phyloP scores from a whole-genome alignment of 2,797 vertebrate genomes.

The Poeciliopsis infans region DNA sequence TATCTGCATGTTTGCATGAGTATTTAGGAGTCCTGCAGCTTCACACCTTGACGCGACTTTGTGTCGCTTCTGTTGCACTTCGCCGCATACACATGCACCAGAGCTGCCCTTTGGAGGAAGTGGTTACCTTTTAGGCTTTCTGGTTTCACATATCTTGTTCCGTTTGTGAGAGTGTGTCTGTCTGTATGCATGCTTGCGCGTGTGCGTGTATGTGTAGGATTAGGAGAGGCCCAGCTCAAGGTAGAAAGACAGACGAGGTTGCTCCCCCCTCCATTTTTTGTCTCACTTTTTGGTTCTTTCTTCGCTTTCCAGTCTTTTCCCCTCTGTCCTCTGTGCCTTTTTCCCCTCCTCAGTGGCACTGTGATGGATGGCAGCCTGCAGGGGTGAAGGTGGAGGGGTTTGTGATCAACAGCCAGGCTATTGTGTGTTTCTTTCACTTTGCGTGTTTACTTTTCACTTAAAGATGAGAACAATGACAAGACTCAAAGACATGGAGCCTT shows the following conservation, averaged over 20 bases:
- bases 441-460: neutral
- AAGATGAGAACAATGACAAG: neutral
- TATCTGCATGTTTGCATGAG: neutral
- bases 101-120: slow-evolving; percentile 59
- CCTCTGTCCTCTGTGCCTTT: slow-evolving; percentile 19
- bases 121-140: slow-evolving; percentile 69
- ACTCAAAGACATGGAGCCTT: neutral
- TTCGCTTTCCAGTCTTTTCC: slow-evolving; percentile 34
- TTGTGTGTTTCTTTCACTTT: slow-evolving; percentile 7
- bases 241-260: slow-evolving; percentile 61
- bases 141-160: slow-evolving; percentile 63
- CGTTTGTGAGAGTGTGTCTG: slow-evolving; percentile 16
- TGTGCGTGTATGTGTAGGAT: slow-evolving; percentile 28
- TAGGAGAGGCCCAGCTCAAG: slow-evolving; percentile 68
- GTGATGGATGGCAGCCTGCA: slow-evolving; percentile 76
- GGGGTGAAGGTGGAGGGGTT: slow-evolving; percentile 73
- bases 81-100: slow-evolving; percentile 24
- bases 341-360: slow-evolving; percentile 54
- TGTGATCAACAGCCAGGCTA: slow-evolving; percentile 63
- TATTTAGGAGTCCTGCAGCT: slow-evolving; percentile 11
- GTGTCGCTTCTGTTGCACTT: slow-evolving; percentile 46
- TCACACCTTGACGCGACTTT: slow-evolving; percentile 27
- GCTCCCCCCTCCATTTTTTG: slow-evolving; percentile 57
- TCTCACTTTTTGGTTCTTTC: slow-evolving; percentile 46
- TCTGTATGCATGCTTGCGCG: slow-evolving; percentile 15